Conservation (phyloP, 2,888 invertebrate genomes). For the Tachina fera region DNA sequence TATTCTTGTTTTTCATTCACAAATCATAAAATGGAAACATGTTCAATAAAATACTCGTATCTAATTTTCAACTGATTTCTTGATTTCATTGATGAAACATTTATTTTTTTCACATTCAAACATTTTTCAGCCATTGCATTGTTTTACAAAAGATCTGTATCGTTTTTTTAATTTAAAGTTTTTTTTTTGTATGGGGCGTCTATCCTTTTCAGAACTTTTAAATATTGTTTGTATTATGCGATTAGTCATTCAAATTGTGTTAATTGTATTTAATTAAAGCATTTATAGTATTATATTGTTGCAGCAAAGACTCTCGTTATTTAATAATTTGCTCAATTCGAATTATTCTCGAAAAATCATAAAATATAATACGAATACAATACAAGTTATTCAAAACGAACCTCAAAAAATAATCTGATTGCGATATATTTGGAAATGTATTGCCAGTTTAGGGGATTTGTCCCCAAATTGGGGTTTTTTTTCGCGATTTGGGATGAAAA, state of each 20-base stretch:
- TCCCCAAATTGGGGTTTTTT: too few species aligned
- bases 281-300: slow-evolving; percentile 27
- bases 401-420: too few species aligned
- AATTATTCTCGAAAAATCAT: slow-evolving; percentile 20
- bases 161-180: slow-evolving; percentile 31
- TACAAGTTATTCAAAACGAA: too few species aligned
- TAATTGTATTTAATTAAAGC: slow-evolving; percentile 18
- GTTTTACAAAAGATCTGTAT: too few species aligned
- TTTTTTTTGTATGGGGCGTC: slow-evolving; percentile 25
- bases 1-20: slow-evolving; percentile 22
- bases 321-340: slow-evolving; percentile 27
- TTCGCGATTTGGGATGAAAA: too few species aligned
- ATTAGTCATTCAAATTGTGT: slow-evolving; percentile 50
- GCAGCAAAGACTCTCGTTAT: neutral
- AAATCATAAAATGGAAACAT: slow-evolving; percentile 10
- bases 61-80: slow-evolving; percentile 43
- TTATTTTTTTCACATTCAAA: slow-evolving; percentile 51
- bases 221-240: slow-evolving; percentile 45
- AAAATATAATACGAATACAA: too few species aligned
- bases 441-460: too few species aligned
- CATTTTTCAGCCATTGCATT: slow-evolving; percentile 1
- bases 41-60: slow-evolving; percentile 32
- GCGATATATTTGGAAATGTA: too few species aligned
- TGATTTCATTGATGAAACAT: slow-evolving; percentile 58
- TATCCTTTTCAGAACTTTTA: slow-evolving; percentile 15